A percentile compares a stretch with the other conserved stretches of the same genome.
Conservation (phyloP, 2,113 vertebrate genomes). For the Oreocharis arfaki region DNA sequence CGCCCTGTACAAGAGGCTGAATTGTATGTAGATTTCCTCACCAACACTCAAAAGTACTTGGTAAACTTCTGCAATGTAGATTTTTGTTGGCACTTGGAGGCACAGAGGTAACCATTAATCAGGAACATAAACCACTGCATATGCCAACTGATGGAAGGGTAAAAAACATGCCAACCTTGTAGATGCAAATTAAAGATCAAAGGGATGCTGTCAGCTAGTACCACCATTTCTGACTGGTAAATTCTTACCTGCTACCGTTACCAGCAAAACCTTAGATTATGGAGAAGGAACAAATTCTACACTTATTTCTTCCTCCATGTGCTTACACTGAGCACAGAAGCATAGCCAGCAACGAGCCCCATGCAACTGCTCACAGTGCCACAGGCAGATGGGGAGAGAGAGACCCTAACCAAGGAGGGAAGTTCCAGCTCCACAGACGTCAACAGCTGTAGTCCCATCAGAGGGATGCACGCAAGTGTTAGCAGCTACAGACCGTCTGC, state of each 20-base stretch:
- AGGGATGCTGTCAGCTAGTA: neutral
- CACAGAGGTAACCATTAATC: constrained; percentile 55
- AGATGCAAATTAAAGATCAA: constrained; percentile 4
- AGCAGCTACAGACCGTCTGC: neutral
- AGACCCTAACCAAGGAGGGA: neutral
- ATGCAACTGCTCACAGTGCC: neutral
- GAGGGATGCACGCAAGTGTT: neutral
- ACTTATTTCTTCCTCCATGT: neutral
- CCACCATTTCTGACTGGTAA: neutral
- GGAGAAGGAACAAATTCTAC: neutral
- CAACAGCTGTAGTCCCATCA: neutral
- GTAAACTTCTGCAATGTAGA: neutral
- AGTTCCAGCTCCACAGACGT: neutral
- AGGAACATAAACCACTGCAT: neutral
- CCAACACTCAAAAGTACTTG: neutral
- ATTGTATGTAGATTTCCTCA: constrained; percentile 32
- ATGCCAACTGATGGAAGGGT: neutral
- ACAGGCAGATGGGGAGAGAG: neutral
- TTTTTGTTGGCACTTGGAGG: constrained; percentile 29
- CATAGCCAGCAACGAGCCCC: accelerated
- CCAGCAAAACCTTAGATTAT: neutral
- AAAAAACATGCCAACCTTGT: neutral
- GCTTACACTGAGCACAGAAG: neutral
- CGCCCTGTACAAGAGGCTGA: neutral
- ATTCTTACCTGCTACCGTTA: neutral